Evolutionary conservation across 30 jellyfish, hydroid and myxozoan genomes (phyloP).

Genomic region (Euphysa ruthae): DNA sequence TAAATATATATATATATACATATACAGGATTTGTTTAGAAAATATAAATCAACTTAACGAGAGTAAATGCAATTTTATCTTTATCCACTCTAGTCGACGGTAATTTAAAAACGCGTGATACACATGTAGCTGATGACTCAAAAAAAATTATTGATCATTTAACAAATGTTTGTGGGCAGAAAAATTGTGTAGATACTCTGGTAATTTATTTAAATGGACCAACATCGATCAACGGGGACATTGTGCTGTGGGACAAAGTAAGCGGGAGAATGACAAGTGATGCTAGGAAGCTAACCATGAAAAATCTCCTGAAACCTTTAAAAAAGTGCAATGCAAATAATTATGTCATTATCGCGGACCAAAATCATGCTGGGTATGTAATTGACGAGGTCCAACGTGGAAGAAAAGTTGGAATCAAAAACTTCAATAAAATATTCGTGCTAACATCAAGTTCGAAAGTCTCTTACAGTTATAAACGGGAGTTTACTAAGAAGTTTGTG

Average conservation of each 20-base stretch:
- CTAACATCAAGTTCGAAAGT: slow-evolving; percentile 64
- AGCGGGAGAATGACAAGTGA: slow-evolving; percentile 82
- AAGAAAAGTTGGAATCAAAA: slow-evolving; percentile 30
- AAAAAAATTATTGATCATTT: slow-evolving; percentile 56
- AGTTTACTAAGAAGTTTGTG: slow-evolving; percentile 71
- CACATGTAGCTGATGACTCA: slow-evolving; percentile 89
- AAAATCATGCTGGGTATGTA: slow-evolving; percentile 89
- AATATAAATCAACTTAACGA: too few relatives aligned
- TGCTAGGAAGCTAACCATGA: slow-evolving; percentile 56
- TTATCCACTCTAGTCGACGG: slow-evolving; percentile 58
- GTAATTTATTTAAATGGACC: slow-evolving; percentile 87
- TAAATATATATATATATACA: too few relatives aligned
- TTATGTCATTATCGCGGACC: slow-evolving; percentile 80
- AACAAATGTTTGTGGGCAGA: slow-evolving; percentile 45
- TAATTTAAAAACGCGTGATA: slow-evolving; percentile 61
- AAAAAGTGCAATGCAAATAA: slow-evolving; percentile 71
- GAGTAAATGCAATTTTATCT: too few relatives aligned
- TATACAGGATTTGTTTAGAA: too few relatives aligned
- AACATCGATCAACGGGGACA: slow-evolving; percentile 73
- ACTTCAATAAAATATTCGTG: slow-evolving; percentile 47
- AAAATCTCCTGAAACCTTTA: slow-evolving; percentile 49
- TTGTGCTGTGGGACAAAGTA: slow-evolving; percentile 85
- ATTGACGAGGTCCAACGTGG: slow-evolving; percentile 42
- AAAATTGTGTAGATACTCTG: slow-evolving; percentile 67
- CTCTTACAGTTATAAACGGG: slow-evolving; percentile 72